phyloP scores from a whole-genome alignment of 2,113 vertebrate genomes.

The Passer montanus region DNA sequence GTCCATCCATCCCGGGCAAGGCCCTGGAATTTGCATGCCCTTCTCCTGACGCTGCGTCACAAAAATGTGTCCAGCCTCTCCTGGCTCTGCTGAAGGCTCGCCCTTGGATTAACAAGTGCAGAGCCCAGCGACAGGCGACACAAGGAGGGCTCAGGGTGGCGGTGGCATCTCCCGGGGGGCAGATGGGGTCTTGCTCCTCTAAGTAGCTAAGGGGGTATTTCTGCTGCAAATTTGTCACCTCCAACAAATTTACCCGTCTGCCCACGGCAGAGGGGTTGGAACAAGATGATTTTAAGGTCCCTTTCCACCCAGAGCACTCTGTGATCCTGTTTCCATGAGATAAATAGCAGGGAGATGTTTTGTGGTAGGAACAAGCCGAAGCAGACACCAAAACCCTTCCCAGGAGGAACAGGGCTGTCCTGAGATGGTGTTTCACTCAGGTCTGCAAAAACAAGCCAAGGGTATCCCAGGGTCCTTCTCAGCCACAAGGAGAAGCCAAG shows the following conservation, averaged over 20 bases:
- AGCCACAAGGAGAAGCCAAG: background rate
- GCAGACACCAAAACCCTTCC: background rate
- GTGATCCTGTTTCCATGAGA: background rate
- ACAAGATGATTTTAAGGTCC: too few species aligned
- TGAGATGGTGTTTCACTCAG: background rate
- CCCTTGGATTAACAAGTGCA: accelerated
- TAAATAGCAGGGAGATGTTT: background rate
- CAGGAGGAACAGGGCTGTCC: background rate
- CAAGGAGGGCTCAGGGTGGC: accelerated
- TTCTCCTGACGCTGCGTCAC: accelerated
- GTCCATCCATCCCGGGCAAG: background rate
- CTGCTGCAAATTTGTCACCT: background rate
- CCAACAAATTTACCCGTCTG: background rate
- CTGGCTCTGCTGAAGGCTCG: background rate
- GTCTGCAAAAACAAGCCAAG: background rate
- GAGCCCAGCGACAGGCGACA: accelerated
- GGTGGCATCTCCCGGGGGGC: background rate
- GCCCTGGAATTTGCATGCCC: background rate
- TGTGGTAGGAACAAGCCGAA: background rate
- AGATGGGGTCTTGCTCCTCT: background rate
- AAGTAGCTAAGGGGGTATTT: background rate
- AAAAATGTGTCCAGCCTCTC: background rate
- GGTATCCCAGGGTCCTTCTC: background rate
- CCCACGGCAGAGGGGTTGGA: background rate
- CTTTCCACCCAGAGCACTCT: background rate